A percentile compares a stretch with the other conserved stretches of the same genome.
phyloP scores from a whole-genome alignment of 1,140 invertebrate species.

The Metopolophium dirhodum region DNA sequence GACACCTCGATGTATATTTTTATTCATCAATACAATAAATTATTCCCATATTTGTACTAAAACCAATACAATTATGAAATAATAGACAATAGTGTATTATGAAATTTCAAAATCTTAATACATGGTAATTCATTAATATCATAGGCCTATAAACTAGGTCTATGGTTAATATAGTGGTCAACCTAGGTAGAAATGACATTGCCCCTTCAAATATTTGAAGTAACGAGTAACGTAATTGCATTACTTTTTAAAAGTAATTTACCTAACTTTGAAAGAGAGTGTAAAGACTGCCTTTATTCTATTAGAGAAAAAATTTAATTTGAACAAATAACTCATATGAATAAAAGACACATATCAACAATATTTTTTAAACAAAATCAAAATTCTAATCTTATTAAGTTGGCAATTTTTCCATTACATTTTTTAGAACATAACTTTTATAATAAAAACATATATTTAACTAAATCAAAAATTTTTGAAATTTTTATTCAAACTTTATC shows the following conservation, averaged over 20 bases:
- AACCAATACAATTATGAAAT: neutral
- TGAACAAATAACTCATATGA: neutral
- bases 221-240: too few relatives aligned
- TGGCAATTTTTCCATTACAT: neutral
- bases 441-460: neutral
- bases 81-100: neutral
- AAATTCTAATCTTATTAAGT: neutral
- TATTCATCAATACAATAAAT: neutral
- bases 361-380: slow-evolving; percentile 7
- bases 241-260: too few relatives aligned
- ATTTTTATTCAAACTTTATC: neutral
- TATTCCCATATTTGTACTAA: neutral
- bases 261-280: neutral
- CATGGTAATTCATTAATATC: neutral
- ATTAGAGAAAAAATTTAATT: neutral
- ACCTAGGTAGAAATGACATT: too few relatives aligned
- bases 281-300: neutral
- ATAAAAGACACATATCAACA: neutral
- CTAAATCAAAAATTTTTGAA: neutral
- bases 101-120: neutral
- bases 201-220: too few relatives aligned
- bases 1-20: neutral
- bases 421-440: neutral
- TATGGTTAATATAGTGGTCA: neutral
- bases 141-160: neutral